These are phyloP conservation scores for Pteronura brasiliensis DNA, from an alignment of 2,113 vertebrate species.

Conservation along the genomic window DNA sequence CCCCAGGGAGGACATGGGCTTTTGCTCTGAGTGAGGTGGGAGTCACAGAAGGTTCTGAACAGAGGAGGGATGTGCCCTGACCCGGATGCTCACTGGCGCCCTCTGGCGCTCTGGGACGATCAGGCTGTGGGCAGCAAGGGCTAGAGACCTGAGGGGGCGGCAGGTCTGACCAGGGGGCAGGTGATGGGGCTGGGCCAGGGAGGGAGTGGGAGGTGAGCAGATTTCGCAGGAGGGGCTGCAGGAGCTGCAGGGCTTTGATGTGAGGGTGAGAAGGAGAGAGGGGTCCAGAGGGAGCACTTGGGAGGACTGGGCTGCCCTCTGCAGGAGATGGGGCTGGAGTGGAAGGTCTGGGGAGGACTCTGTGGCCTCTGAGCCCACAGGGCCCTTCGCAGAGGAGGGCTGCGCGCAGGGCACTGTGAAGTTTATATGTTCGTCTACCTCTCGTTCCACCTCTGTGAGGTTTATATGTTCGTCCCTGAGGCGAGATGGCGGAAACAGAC, in stretches of 20 bases:
- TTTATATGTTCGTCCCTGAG: too few relatives aligned
- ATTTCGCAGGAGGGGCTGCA: neutral
- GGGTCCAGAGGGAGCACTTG: too few relatives aligned
- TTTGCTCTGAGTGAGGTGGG: neutral
- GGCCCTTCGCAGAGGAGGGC: neutral
- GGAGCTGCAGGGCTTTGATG: neutral
- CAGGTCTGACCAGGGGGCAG: neutral
- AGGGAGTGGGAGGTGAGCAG: neutral
- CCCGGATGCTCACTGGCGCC: neutral
- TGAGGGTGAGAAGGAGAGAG: neutral
- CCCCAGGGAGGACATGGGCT: neutral
- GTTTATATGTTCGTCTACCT: too few relatives aligned
- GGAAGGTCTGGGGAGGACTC: neutral
- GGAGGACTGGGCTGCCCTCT: neutral
- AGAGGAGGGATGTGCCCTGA: accelerated
- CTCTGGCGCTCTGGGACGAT: neutral
- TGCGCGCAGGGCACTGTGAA: accelerated
- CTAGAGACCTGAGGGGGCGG: neutral
- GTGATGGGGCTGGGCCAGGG: neutral
- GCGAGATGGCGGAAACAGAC: neutral
- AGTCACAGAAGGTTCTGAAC: neutral
- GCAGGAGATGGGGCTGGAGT: too few relatives aligned
- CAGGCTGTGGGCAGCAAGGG: neutral
- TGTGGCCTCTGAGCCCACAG: neutral
- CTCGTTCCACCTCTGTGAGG: too few relatives aligned